Evolutionary conservation across 2,888 invertebrate genomes (phyloP), one percentile per base, ranked within the genome.

Genomic region (Entomobrya proxima): DNA sequence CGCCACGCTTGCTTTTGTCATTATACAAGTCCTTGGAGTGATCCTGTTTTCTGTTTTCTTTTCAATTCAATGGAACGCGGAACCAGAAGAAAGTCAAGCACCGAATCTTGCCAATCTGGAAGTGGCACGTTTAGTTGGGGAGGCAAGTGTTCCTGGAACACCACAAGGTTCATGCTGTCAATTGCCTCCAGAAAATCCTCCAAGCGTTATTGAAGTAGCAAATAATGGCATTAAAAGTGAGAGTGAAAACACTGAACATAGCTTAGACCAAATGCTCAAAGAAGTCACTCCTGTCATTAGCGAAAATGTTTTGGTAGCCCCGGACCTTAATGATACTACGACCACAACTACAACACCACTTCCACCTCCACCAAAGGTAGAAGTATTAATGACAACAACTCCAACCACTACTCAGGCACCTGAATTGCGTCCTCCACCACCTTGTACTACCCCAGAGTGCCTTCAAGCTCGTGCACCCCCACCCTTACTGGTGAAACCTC

Each of bases 21-120:
- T 88, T 27, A 18, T 88, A 15, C 88, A 88, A 81, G 47, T 84
- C 4, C 21, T 88, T 13, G 80, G 79, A 11, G 64, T 88, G 0
- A 40, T 79, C 27, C 18, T 88, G 13, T 88, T 88, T 74, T 50
- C 86, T 0, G 61, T 84, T 24, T 83, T 88, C 47, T 79, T 80
- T 35, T 80, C 80, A 1, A 69, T 80, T 69, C 80, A 80, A 80
- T 80, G 80, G 80, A 72, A 80, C 13, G 27, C 72, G 11, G 80
- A 80, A 15, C 80, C 69, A 7, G 77, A 61, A 6, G 74, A 50
- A 21, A 4, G n/a, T 2, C 27, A 47, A 5, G 32, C 32, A 32
- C 55, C 55, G 15, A 21, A 15, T n/a, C n/a, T n/a, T n/a, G n/a
- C n/a, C n/a, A 37, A 37, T 6, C 32, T 58, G 21, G 37, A 79